Evolutionary conservation across 2,113 vertebrate species (phyloP).

Genomic region (Anhinga anhinga): DNA sequence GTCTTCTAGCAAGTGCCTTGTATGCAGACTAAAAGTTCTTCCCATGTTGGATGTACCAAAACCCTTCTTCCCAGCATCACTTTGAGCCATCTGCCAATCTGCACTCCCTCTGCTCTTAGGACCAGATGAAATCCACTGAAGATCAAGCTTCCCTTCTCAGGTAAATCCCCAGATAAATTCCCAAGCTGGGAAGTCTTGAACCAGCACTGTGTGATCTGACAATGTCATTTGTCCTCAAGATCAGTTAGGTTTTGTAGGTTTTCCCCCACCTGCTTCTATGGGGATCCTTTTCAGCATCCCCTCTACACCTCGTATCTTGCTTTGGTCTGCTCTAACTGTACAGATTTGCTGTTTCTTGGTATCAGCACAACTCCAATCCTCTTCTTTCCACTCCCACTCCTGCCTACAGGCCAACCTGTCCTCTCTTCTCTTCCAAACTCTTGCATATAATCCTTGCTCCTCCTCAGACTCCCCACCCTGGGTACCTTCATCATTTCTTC

Average conservation of each 20-base stretch:
- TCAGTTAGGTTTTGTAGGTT: neutral
- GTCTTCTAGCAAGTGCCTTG: neutral
- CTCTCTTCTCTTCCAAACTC: neutral
- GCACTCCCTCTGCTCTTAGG: neutral
- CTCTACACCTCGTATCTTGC: neutral
- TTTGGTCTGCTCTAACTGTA: neutral
- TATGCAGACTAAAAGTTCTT: neutral
- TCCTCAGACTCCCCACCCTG: neutral
- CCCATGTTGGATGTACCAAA: neutral
- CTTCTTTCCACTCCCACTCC: neutral
- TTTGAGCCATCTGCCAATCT: neutral
- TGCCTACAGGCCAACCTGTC: neutral
- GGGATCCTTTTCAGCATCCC: neutral
- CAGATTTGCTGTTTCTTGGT: neutral
- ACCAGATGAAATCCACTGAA: neutral
- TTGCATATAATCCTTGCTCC: neutral
- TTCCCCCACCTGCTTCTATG: neutral
- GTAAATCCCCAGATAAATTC: neutral
- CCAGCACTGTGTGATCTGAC: neutral
- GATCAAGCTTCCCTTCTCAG: neutral
- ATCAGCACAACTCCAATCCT: neutral
- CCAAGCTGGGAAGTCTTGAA: neutral
- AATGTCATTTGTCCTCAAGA: neutral
- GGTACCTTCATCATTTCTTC: neutral
- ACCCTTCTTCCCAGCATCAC: neutral